phyloP scores from a whole-genome alignment of 2,113 vertebrate genomes.

The Paralichthys olivaceus region DNA sequence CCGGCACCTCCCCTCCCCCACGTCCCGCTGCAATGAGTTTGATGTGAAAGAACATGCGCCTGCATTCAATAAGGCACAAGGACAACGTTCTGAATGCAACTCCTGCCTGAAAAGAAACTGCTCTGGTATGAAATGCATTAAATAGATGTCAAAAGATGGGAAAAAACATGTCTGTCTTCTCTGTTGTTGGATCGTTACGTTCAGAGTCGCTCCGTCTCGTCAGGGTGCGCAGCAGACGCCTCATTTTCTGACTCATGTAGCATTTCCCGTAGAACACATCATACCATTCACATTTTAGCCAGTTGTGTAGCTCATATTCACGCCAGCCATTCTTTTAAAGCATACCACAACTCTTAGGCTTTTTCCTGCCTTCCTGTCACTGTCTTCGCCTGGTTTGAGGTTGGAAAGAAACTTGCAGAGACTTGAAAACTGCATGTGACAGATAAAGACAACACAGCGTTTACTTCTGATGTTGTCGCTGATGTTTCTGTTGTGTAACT shows the following conservation, averaged over 20 bases:
- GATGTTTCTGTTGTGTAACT: background rate
- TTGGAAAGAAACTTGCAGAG: slow-evolving; percentile 15
- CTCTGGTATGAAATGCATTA: background rate
- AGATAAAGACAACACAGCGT: background rate
- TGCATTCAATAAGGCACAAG: slow-evolving; percentile 66
- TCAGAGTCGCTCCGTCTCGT: background rate
- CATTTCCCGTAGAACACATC: background rate
- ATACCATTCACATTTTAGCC: background rate
- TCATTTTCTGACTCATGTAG: background rate
- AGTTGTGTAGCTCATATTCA: background rate
- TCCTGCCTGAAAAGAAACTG: slow-evolving; percentile 45
- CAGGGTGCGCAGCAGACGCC: background rate
- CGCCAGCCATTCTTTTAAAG: background rate
- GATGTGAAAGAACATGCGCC: slow-evolving; percentile 52
- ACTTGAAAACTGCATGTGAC: slow-evolving; percentile 12
- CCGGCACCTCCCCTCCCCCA: background rate
- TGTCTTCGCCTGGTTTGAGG: background rate
- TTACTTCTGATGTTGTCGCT: slow-evolving; percentile 1
- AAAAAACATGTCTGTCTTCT: background rate
- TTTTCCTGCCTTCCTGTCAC: background rate
- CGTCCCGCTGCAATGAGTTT: background rate
- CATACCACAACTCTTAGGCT: background rate
- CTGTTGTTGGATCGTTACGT: background rate
- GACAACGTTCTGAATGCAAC: slow-evolving; percentile 51
- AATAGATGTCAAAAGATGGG: background rate